Evolutionary conservation across 1,140 invertebrate genomes (phyloP).

Genomic region (Lethrus apterus): DNA sequence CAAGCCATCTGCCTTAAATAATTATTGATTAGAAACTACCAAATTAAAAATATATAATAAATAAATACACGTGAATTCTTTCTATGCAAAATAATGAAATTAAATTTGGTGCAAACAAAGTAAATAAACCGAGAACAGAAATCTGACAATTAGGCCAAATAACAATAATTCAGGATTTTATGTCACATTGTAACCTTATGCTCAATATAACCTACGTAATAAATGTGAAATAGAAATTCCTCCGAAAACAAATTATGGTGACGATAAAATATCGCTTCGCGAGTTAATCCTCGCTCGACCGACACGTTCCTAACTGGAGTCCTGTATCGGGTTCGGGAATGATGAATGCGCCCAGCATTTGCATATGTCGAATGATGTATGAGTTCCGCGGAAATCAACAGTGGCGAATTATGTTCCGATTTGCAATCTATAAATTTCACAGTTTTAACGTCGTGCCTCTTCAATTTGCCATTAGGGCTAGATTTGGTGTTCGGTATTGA

Average conservation of each 20-base stretch:
- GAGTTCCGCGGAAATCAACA: conserved; percentile 34
- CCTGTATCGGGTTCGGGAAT: conserved; percentile 27
- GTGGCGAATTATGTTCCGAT: conserved; percentile 34
- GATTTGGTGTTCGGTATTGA: too few relatives aligned
- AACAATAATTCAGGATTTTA: too few relatives aligned
- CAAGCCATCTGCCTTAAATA: too few relatives aligned
- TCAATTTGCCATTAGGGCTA: conserved; percentile 33
- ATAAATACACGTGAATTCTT: too few relatives aligned
- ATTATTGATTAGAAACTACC: too few relatives aligned
- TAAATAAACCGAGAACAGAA: too few relatives aligned
- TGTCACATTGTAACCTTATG: too few relatives aligned
- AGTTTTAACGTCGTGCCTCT: conserved; percentile 26
- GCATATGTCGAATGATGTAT: conserved; percentile 38
- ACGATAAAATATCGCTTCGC: conserved; percentile 33
- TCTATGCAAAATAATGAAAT: too few relatives aligned
- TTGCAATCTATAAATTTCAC: conserved; percentile 34
- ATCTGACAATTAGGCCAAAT: too few relatives aligned
- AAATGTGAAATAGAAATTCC: conserved; percentile 21
- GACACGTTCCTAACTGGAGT: neutral
- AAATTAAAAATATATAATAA: too few relatives aligned
- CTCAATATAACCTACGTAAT: neutral
- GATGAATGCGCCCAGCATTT: conserved; percentile 35
- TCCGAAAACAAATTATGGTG: conserved; percentile 30
- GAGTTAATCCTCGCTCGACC: conserved; percentile 26
- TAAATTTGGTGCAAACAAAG: too few relatives aligned